A percentile compares a stretch with the other conserved stretches of the same genome.
These are phyloP conservation scores for Scomber colias DNA, from an alignment of 2,113 vertebrate species.

Conservation along the genomic window DNA sequence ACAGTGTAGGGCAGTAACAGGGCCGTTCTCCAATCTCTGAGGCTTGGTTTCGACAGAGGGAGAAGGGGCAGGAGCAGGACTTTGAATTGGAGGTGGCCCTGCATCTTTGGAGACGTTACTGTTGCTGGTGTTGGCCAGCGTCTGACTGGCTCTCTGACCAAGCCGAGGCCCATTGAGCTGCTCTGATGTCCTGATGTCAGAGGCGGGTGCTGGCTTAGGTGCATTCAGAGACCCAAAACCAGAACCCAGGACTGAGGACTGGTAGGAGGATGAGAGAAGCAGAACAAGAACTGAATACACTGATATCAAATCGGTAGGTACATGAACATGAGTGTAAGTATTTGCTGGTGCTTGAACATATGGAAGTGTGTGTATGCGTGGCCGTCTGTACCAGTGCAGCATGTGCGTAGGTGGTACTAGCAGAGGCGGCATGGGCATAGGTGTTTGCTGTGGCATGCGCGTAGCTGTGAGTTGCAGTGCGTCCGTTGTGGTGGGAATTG, in stretches of 20 bases:
- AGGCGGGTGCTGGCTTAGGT: constrained; percentile 84
- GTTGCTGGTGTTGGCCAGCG: constrained; percentile 76
- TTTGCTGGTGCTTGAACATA: not conserved
- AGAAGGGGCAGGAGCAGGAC: constrained; percentile 68
- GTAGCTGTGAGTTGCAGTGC: constrained; percentile 86
- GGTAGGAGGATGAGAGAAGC: constrained; percentile 12
- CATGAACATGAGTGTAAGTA: not conserved
- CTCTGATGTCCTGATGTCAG: constrained; percentile 89
- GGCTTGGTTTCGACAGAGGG: constrained; percentile 87
- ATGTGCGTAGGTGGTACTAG: constrained; percentile 88
- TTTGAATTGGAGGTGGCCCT: constrained; percentile 56
- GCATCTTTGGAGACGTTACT: constrained; percentile 72
- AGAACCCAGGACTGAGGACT: constrained; percentile 93
- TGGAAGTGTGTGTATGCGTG: not conserved
- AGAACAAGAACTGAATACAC: constrained; percentile 16
- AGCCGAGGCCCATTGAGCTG: constrained; percentile 88
- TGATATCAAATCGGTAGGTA: not conserved
- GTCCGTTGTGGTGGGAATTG: constrained; percentile 92
- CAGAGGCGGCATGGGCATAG: constrained; percentile 88
- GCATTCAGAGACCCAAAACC: constrained; percentile 90
- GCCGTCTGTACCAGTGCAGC: constrained; percentile 82
- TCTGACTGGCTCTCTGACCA: constrained; percentile 84
- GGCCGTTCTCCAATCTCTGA: constrained; percentile 78
- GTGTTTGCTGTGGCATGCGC: constrained; percentile 87
- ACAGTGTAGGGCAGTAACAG: constrained; percentile 80